Base-by-base conservation (phyloP, 2,113 vertebrate genomes). In the Trematomus loennbergii region DNA sequence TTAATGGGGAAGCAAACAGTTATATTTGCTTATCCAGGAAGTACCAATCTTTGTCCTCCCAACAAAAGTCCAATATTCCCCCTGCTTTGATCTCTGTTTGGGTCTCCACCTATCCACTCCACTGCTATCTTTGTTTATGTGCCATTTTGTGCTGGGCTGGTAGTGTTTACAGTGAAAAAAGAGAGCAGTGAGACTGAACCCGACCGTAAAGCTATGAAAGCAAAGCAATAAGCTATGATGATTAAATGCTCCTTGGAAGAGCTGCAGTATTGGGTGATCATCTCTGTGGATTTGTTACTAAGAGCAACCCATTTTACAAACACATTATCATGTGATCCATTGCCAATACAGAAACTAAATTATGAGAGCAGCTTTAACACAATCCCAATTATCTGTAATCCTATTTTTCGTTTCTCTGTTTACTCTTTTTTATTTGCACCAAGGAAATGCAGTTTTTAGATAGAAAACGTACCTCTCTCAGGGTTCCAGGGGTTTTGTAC, bases 401-500 rank as follows among this genome's bases (percentile, higher is more conserved):
- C 29, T 29, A 29, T 1, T 18, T 67, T 36, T 13, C 2, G 36
- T 7, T 40, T 8, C 12, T 52, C 25, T 36, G n/a, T 25, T 67
- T 6, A 29, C 55, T 33, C 13, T 55, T 55, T 36, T 33, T 33
- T 2, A 29, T 62, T 53, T 33, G 33, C 18, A 36, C 10, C 25
- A 25, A 17, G 12, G 75, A 57, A 36, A 3, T 16, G 10, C 1
- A 43, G 12, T 43, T 40, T 58, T 40, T 25, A 12, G 15, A 10
- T 15, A 3, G 36, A 16, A 12, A 16, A 20, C 89, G 76, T 92
- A 99, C 98, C 96, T 99, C 95, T 94, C 63, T 95, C 71, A 99
- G 82, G 8, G 97, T 94, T 74, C 98, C 98, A 83, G 97, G 96
- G 72, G 96, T 95, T 58, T 83, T 93, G 85, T 89, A 89, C 45